Evolutionary conservation across 1,140 invertebrate species (phyloP), one percentile per base, ranked within the genome.

Genomic region (Agrypnia vestita): DNA sequence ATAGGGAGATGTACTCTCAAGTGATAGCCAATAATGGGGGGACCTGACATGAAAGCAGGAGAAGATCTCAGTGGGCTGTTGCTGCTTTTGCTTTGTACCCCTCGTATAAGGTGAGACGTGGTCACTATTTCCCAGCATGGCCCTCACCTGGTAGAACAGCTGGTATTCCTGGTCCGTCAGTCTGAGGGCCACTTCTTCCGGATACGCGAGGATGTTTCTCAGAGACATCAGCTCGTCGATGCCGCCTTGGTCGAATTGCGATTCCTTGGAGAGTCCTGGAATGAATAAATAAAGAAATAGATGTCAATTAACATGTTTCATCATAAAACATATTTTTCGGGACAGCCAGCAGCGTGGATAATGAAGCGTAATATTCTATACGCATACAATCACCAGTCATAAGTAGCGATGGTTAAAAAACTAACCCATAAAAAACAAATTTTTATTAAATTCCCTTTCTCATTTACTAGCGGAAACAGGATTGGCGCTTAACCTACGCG

Each of bases 101-200:
- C n/a, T n/a, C n/a, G n/a, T n/a, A 35, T 35, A 35, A 35, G 25
- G 25, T 35, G 25, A 35, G 1, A 35, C 6, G 1, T 35, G 25
- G 25, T 35, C 25, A 1, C 25, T 35, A 35, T 35, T 35, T 1
- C 6, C 1, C 25, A 1, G 6, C 7, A 4, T n/a, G 7, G 12
- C 43, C 10, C 43, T 69, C 87, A 91, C 91, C 86, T 94, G 93
- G 85, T 96, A 96, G 88, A 98, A 98, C 59, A 98, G 91, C 85
- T 95, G 93, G 86, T 96, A 96, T 87, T 98, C 97, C 10, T 92
- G 93, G 84, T 96, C 94, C 53, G 96, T 94, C 84, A 98, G 90
- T 81, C 93, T 91, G 59, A 98, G 89, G 44, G 97, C 97, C 82
- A 98, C 96, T 90, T 98, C 97, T 91, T 99, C 97, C 19, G 97